A percentile compares a stretch with the other conserved stretches of the same genome.
phyloP scores from a whole-genome alignment of 1,140 invertebrate species.

The Eurosta solidaginis region DNA sequence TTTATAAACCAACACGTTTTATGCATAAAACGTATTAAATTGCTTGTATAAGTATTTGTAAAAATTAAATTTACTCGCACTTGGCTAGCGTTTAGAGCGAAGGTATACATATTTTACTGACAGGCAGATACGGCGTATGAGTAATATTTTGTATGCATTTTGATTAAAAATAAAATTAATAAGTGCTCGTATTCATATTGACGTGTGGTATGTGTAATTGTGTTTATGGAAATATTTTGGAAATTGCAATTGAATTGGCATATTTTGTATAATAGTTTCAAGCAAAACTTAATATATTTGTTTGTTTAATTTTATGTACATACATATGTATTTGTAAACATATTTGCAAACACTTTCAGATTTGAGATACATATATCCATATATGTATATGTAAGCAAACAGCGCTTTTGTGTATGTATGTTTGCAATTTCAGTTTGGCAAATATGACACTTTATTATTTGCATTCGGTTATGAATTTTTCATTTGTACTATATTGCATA shows the following conservation, averaged over 20 bases:
- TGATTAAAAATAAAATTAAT: slow-evolving; percentile 17
- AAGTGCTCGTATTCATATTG: not conserved
- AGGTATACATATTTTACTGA: not conserved
- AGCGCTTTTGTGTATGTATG: not conserved
- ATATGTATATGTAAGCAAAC: not conserved
- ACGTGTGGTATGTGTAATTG: not conserved
- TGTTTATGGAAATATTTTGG: not conserved
- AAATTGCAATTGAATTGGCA: slow-evolving; percentile 11
- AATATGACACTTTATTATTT: slow-evolving; percentile 21
- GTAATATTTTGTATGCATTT: not conserved
- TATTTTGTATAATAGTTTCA: slow-evolving; percentile 6
- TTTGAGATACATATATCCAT: too few species aligned
- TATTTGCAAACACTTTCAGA: slow-evolving; percentile 26
- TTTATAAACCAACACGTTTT: not conserved
- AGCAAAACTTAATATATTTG: slow-evolving; percentile 20
- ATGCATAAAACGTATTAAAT: not conserved
- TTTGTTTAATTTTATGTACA: too few species aligned
- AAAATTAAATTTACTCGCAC: slow-evolving; percentile 17
- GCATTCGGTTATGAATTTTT: slow-evolving; percentile 23
- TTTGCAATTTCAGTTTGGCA: not conserved
- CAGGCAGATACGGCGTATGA: not conserved
- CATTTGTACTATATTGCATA: not conserved
- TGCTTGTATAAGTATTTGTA: slow-evolving; percentile 10
- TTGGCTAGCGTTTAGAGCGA: too few species aligned
- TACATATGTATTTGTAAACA: not conserved